Conservation (phyloP, 2,113 vertebrate species). For the Eretmochelys imbricata region DNA sequence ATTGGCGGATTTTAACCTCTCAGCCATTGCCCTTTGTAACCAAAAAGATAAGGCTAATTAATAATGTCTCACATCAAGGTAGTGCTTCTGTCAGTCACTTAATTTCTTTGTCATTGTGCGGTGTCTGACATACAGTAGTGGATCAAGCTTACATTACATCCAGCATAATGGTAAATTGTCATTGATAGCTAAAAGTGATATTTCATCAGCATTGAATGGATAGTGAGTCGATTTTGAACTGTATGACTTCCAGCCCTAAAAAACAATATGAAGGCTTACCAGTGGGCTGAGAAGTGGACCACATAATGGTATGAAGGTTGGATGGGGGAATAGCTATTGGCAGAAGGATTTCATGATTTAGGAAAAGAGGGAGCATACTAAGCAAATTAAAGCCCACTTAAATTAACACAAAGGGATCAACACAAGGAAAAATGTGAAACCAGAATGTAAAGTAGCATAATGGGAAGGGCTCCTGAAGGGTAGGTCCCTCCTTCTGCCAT, state of each 20-base stretch:
- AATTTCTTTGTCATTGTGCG: neutral
- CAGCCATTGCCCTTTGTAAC: neutral
- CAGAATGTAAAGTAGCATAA: neutral
- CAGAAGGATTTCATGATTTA: neutral
- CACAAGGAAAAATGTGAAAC: neutral
- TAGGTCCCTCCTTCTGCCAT: neutral
- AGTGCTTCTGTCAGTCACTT: neutral
- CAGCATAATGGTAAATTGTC: neutral
- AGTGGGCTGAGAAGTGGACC: neutral
- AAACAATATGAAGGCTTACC: conserved; percentile 4
- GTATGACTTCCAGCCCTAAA: neutral
- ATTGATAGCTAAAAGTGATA: neutral
- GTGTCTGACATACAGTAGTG: neutral
- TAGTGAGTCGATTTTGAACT: conserved; percentile 38
- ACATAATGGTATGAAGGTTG: neutral
- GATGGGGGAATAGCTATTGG: neutral
- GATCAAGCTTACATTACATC: neutral
- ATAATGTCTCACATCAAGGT: neutral
- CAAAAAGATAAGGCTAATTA: neutral
- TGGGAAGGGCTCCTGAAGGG: neutral
- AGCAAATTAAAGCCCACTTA: neutral
- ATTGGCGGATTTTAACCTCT: neutral
- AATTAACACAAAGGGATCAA: neutral
- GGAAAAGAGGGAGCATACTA: neutral
- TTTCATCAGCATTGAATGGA: conserved; percentile 21